Evolutionary conservation across 2,888 invertebrate genomes (phyloP).

Genomic region (Epirrhoe tristata): DNA sequence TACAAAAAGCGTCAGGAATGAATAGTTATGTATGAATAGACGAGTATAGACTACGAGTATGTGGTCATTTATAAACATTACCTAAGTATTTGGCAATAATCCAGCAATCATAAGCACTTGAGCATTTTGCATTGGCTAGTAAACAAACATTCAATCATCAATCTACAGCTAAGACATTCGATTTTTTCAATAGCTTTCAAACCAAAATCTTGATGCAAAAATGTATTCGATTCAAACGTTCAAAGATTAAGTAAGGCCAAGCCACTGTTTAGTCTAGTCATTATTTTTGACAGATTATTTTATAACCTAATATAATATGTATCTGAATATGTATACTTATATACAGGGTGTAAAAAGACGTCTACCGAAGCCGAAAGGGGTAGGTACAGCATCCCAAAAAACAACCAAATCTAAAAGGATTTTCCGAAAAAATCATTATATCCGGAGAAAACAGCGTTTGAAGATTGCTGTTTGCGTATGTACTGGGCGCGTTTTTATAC

Average conservation of each 20-base stretch:
- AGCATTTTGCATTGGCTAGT: conserved; percentile 19
- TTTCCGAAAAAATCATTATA: no score
- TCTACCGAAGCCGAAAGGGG: no score
- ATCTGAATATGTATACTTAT: no score
- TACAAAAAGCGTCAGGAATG: no score
- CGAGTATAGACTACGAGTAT: neutral
- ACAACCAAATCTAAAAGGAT: no score
- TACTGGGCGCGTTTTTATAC: no score
- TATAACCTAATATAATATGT: neutral
- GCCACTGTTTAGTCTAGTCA: neutral
- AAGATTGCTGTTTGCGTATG: no score
- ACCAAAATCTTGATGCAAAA: conserved; percentile 1
- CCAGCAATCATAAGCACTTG: conserved; percentile 27
- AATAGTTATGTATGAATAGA: no score
- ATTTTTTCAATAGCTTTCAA: conserved; percentile 22
- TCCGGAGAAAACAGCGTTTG: no score
- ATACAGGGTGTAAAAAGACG: no score
- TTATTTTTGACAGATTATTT: neutral
- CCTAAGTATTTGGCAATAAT: conserved; percentile 6
- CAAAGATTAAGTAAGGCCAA: neutral
- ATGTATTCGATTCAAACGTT: neutral
- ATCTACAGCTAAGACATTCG: conserved; percentile 22
- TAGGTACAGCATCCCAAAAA: no score
- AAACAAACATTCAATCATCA: conserved; percentile 39
- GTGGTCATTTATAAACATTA: neutral